Conservation (phyloP, 2,797 vertebrate genomes). For the Chelmon rostratus region DNA sequence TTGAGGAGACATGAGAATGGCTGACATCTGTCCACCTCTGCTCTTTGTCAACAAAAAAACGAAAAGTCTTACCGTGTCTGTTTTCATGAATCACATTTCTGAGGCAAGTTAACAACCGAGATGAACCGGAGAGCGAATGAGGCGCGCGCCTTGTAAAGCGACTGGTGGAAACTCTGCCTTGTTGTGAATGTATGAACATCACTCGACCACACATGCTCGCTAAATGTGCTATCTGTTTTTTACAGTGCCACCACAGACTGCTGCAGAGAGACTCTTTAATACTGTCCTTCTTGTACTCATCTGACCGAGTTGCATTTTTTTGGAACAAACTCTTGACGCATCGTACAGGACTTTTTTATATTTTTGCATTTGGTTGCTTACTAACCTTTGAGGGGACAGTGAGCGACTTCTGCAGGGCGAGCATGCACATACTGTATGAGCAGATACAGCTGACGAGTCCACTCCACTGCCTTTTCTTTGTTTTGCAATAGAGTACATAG, state of each 20-base stretch:
- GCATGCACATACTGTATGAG: constrained; percentile 79
- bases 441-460: constrained; percentile 69
- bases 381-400: constrained; percentile 48
- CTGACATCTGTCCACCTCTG: constrained; percentile 22
- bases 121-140: constrained; percentile 41
- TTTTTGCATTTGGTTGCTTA: constrained; percentile 68
- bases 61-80: constrained; percentile 15
- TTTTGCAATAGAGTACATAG: constrained; percentile 84
- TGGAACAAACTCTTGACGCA: constrained; percentile 41
- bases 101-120: constrained; percentile 60
- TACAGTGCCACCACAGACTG: constrained; percentile 68
- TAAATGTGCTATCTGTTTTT: constrained; percentile 58
- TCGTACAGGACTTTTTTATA: constrained; percentile 44
- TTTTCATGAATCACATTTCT: constrained; percentile 54
- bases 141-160: constrained; percentile 38
- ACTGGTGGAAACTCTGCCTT: constrained; percentile 74
- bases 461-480: constrained; percentile 85
- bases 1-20: constrained; percentile 19
- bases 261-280: constrained; percentile 71
- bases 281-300: constrained; percentile 64
- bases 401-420: constrained; percentile 59
- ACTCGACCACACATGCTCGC: constrained; percentile 71
- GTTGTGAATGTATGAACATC: constrained; percentile 87
- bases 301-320: constrained; percentile 41
- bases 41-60: constrained; percentile 5